Percentiles rank a stretch among this genome's conserved stretches.
phyloP scores from a whole-genome alignment of 2,888 invertebrate genomes.

The Diloba caeruleocephala region DNA sequence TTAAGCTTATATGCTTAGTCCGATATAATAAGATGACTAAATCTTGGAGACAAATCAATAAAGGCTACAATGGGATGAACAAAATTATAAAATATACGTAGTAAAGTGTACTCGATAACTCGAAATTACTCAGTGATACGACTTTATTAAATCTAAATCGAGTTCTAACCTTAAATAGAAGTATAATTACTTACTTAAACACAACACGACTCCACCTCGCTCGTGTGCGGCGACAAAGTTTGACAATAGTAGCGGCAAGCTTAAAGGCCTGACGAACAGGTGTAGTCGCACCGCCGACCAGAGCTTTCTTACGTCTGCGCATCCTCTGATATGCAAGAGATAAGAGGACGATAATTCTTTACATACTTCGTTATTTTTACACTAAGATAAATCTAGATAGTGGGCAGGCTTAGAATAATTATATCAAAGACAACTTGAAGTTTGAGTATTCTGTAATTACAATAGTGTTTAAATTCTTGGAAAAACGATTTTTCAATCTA shows the following conservation, averaged over 20 bases:
- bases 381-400: slow-evolving; percentile 39
- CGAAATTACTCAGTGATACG: too few species aligned
- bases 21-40: too few species aligned
- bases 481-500: too few species aligned
- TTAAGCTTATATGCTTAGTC: too few species aligned
- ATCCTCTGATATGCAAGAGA: slow-evolving; percentile 48
- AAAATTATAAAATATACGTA: too few species aligned
- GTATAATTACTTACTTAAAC: too few species aligned
- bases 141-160: too few species aligned
- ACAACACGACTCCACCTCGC: slow-evolving; percentile 52
- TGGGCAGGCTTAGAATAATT: slow-evolving; percentile 16
- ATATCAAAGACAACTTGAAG: slow-evolving; percentile 1
- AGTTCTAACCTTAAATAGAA: too few species aligned
- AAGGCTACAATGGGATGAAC: too few species aligned
- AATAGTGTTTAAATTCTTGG: too few species aligned
- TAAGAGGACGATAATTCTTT: slow-evolving; percentile 44
- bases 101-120: too few species aligned
- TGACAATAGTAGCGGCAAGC: slow-evolving; percentile 82
- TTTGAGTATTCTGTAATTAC: slow-evolving; percentile 7
- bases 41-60: too few species aligned
- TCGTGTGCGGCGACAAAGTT: slow-evolving; percentile 61
- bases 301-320: slow-evolving; percentile 58
- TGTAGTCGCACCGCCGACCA: slow-evolving; percentile 79
- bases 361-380: slow-evolving; percentile 41
- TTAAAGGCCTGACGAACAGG: slow-evolving; percentile 84